phyloP scores from a whole-genome alignment of 2,797 vertebrate genomes.

The Sarcoramphus papa region DNA sequence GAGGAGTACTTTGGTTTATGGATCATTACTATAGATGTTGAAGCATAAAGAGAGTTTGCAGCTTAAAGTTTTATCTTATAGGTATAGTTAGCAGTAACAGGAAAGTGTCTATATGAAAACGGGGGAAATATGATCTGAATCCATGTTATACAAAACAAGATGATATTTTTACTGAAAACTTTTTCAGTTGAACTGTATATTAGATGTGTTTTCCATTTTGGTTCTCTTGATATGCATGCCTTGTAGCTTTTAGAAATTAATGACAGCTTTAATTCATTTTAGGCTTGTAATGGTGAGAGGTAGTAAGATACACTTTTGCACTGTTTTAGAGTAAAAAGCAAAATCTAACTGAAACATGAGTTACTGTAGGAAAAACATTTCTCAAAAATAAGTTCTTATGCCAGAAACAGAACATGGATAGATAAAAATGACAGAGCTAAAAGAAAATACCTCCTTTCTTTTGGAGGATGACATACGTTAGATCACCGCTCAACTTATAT shows the following conservation, averaged over 20 bases:
- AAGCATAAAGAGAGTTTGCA: neutral
- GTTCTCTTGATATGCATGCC: neutral
- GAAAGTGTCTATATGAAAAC: neutral
- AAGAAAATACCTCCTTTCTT: neutral
- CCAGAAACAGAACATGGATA: neutral
- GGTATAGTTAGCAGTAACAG: neutral
- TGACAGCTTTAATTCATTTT: neutral
- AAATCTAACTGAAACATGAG: neutral
- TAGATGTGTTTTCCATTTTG: neutral
- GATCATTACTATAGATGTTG: neutral
- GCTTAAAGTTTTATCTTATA: neutral
- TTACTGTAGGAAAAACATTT: neutral
- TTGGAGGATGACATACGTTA: neutral
- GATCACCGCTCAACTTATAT: neutral
- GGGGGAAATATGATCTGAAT: neutral
- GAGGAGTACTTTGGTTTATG: neutral
- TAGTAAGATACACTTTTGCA: neutral
- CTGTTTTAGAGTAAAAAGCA: neutral
- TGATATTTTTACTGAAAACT: neutral
- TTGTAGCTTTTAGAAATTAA: neutral
- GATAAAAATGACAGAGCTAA: neutral
- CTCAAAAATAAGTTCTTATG: neutral
- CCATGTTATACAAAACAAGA: neutral
- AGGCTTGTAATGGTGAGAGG: neutral
- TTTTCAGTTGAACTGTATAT: neutral